phyloP scores from a whole-genome alignment of 2,797 vertebrate genomes.

The Silurus aristotelis region DNA sequence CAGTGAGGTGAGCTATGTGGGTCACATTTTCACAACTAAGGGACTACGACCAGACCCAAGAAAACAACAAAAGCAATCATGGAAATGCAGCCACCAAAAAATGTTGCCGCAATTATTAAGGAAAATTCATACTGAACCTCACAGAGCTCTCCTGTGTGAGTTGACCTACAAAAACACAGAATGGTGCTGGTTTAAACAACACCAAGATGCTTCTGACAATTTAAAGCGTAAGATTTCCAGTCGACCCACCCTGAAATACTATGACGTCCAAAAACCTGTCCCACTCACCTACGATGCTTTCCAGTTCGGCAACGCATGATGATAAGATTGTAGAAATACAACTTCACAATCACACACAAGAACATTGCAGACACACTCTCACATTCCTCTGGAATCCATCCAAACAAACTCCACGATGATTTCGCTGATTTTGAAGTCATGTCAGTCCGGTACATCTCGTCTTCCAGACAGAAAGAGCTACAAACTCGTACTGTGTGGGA shows the following conservation, averaged over 20 bases:
- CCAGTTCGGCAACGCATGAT: slow-evolving; percentile 41
- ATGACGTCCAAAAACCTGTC: neutral
- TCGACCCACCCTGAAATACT: neutral
- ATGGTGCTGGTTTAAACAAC: neutral
- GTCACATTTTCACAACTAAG: too few relatives aligned
- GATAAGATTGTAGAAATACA: slow-evolving; percentile 39
- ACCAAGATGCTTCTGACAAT: neutral
- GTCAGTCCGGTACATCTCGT: neutral
- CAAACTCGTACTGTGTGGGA: neutral
- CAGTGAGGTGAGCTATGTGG: neutral
- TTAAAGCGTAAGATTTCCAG: neutral
- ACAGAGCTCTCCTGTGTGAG: slow-evolving; percentile 14
- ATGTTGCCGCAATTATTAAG: slow-evolving; percentile 34
- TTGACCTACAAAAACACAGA: neutral
- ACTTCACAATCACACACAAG: slow-evolving; percentile 11
- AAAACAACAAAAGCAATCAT: too few relatives aligned
- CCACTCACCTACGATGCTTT: slow-evolving; percentile 43
- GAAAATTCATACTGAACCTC: slow-evolving; percentile 43
- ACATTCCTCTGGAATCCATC: neutral
- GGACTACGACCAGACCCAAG: too few relatives aligned
- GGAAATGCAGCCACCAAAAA: neutral
- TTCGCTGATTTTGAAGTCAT: too few relatives aligned
- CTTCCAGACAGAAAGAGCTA: neutral
- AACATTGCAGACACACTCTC: neutral
- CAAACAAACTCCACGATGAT: too few relatives aligned